Percentiles rank a stretch among this genome's conserved stretches.
Evolutionary conservation across 1,140 invertebrate species (phyloP).

Genomic region (Bursaphelenchus mucronatus): DNA sequence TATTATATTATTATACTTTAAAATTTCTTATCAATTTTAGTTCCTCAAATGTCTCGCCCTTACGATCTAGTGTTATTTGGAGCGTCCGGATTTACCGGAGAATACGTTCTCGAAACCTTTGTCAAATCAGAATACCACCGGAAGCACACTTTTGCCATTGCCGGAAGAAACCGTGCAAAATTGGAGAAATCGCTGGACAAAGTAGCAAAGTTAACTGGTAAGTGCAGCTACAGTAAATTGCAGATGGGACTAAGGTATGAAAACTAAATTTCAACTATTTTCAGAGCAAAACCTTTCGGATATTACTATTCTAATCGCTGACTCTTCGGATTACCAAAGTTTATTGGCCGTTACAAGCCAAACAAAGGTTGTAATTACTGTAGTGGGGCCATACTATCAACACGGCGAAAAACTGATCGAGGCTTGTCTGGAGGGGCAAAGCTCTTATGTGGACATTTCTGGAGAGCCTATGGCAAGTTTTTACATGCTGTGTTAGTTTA

Average conservation of each 20-base stretch:
- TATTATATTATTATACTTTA: too few relatives aligned
- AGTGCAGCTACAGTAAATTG: neutral
- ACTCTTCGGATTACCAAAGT: slow-evolving; percentile 12
- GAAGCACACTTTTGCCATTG: slow-evolving; percentile 11
- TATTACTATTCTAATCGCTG: slow-evolving; percentile 28
- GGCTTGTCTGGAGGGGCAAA: slow-evolving; percentile 74
- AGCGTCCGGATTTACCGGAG: slow-evolving; percentile 78
- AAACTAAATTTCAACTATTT: neutral
- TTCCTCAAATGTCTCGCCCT: neutral
- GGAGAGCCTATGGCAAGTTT: slow-evolving; percentile 72
- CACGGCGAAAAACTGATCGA: slow-evolving; percentile 83
- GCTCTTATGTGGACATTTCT: slow-evolving; percentile 82
- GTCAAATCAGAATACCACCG: slow-evolving; percentile 61
- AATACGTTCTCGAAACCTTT: slow-evolving; percentile 70
- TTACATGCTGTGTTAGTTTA: neutral
- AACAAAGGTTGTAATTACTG: slow-evolving; percentile 29
- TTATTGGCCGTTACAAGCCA: slow-evolving; percentile 27
- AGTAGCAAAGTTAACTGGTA: slow-evolving; percentile 11
- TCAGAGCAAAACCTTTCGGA: slow-evolving; percentile 16
- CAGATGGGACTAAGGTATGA: slow-evolving; percentile 2
- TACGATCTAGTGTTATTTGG: slow-evolving; percentile 75
- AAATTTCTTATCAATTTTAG: neutral
- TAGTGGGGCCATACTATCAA: slow-evolving; percentile 68
- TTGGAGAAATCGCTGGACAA: slow-evolving; percentile 14
- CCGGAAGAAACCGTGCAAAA: slow-evolving; percentile 19